These are phyloP conservation scores for Empis livida DNA, from an alignment of 2,888 invertebrate species.

Conservation along the genomic window DNA sequence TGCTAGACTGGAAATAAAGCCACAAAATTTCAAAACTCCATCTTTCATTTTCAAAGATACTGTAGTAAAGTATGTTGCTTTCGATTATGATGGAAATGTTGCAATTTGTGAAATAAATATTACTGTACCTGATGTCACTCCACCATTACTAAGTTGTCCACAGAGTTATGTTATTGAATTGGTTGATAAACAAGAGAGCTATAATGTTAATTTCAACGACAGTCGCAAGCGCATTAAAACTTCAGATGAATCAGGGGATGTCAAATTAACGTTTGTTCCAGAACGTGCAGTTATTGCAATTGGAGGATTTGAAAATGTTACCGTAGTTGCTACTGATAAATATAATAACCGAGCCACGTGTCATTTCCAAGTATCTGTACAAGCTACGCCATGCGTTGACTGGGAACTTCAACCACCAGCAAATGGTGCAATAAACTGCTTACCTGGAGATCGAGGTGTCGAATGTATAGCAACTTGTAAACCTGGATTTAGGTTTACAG, in stretches of 20 bases:
- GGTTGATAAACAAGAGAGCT: conserved; percentile 79
- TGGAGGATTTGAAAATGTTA: conserved; percentile 82
- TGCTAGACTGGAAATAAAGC: conserved; percentile 83
- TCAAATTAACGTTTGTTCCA: conserved; percentile 66
- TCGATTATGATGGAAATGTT: conserved; percentile 94
- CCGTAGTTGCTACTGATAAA: conserved; percentile 76
- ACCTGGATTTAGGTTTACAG: conserved; percentile 78
- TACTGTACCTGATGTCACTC: conserved; percentile 85
- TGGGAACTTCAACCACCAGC: conserved; percentile 86
- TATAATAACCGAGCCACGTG: conserved; percentile 81
- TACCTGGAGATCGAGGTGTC: conserved; percentile 64
- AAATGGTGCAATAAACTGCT: conserved; percentile 76
- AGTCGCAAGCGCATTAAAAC: conserved; percentile 73
- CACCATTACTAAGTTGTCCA: conserved; percentile 79
- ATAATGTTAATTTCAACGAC: conserved; percentile 83
- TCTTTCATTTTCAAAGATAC: conserved; percentile 80
- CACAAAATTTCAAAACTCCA: conserved; percentile 81
- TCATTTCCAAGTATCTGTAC: conserved; percentile 86
- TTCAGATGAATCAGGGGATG: conserved; percentile 79
- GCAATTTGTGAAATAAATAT: conserved; percentile 95
- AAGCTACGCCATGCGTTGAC: conserved; percentile 87
- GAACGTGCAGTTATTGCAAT: conserved; percentile 75
- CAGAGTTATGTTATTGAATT: conserved; percentile 89
- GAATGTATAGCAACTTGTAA: conserved; percentile 86
- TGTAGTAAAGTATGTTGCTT: conserved; percentile 89